These are phyloP conservation scores for Macrotus californicus DNA, from an alignment of 2,113 vertebrate genomes.

Conservation along the genomic window DNA sequence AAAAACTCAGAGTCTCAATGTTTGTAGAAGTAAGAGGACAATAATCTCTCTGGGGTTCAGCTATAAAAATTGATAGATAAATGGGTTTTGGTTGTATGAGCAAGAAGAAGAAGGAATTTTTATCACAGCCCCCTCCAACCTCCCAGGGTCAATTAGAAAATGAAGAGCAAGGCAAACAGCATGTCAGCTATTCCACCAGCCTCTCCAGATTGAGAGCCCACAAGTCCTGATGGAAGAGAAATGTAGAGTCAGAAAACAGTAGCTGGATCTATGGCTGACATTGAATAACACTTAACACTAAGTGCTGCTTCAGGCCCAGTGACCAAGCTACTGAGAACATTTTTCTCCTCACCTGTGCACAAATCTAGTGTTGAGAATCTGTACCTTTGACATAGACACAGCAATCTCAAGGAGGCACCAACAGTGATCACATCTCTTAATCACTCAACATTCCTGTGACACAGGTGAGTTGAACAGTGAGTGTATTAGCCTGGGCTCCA, in stretches of 20 bases:
- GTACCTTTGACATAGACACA: background rate
- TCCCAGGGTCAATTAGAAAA: background rate
- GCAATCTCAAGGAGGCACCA: background rate
- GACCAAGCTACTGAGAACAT: background rate
- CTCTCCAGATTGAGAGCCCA: background rate
- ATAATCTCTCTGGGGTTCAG: background rate
- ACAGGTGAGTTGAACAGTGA: background rate
- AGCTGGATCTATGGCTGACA: background rate
- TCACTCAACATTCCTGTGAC: background rate
- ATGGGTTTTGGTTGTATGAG: background rate
- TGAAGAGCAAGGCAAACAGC: background rate
- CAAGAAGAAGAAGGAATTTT: background rate
- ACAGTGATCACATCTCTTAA: background rate
- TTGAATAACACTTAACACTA: fast-evolving
- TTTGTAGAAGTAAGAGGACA: background rate
- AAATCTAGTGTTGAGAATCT: background rate
- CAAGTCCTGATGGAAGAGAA: background rate
- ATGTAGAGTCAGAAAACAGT: background rate
- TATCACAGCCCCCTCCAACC: background rate
- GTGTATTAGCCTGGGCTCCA: background rate
- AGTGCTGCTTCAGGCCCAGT: background rate
- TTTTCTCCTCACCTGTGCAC: background rate
- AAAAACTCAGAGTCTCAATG: background rate
- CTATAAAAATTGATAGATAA: background rate
- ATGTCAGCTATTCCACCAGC: background rate